Evolutionary conservation across 1,140 invertebrate species (phyloP), one percentile per base, ranked within the genome.

Genomic region (Drosophila repleta): DNA sequence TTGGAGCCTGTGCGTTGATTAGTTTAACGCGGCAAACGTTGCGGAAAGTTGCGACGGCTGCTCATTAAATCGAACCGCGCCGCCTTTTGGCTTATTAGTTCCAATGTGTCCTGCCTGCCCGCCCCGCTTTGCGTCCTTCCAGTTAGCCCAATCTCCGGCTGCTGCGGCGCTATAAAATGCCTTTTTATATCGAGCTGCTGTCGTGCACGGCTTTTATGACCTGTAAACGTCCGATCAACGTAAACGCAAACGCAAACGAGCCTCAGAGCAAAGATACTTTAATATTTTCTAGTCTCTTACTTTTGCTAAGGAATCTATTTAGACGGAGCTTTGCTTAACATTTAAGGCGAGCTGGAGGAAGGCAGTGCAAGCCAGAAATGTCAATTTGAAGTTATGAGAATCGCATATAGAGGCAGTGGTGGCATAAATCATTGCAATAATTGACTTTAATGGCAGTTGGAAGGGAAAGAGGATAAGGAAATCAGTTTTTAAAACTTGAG

Each of bases 11-110:
- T 66, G 65, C 79, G 79, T 88, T 88, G 83, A 88, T 88, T 88
- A 88, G 83, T 88, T 88, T 89, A 88, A 87, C 83, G 83, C 83
- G 76, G 48, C 68, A 76, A 87, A 87, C 83, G 79, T 89, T 73
- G 84, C 73, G 83, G 79, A 88, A 88, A 89, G 71, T 88, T 87
- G 79, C 79, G 81, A 85, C 77, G 73, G 67, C 81, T 88, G 72
- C 83, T 88, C 82, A 87, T 87, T 87, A 87, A 87, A 87, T 88
- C 77, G 83, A 83, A 88, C 79, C 65, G 53, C 62, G 63, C 72
- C 72, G 75, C 67, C 75, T 64, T 69, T 74, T 76, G 75, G 78
- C 83, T 88, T 82, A 87, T 88, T 75, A 87, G 75, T 76, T 79
- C 45, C 67, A 76, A 77, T 87, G 66, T 75, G 62, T 81, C 68